Evolutionary conservation across 1,140 invertebrate genomes (phyloP), one percentile per base, ranked within the genome.

Genomic region (Sycophaga agraensis): DNA sequence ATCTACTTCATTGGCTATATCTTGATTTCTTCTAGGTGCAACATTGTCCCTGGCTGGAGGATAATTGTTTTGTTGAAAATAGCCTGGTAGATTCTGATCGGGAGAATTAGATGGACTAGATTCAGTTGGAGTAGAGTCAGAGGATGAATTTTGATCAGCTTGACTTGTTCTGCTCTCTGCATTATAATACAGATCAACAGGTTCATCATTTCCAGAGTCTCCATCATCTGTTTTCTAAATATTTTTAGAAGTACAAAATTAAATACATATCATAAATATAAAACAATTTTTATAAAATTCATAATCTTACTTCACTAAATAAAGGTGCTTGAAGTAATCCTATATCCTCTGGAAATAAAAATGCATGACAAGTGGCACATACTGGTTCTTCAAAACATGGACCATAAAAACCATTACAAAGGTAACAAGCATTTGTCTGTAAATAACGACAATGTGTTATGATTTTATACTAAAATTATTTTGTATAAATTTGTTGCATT

Each of bases 191-290:
- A 85, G 73, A 74, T 89, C 91, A 43, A 87, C 89, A n/a, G 93
- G 93, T 74, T 97, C 93, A 75, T 97, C 94, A 74, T 94, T 97
- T 4, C 94, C 94, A 0, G 92, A 95, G 74, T 97, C 94, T 71
- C 92, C 91, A 69, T 94, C 92, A 75, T 94, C 93, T 17, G 89
- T 91, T 81, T 94, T 91, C 85, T 94, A 66, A 7, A 73, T n/a
- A n/a, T n/a, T n/a, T n/a, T n/a, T n/a, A n/a, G 59, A 22, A 31
- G 19, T 48, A 60, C 8, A 19, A 19, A 14, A 12, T 19, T 55
- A n/a, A 31, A 43, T 55, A 5, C 21, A 4, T 43, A 43, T 17
- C 2, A 43, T 43, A 17, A 24, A 37, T 54, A 34, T 65, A 63
- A 11, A 39, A 9, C 28, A 31, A 11, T 6, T 31, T 6, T 6